A percentile compares a stretch with the other conserved stretches of the same genome.
phyloP scores from a whole-genome alignment of 1,140 invertebrate species.

The Drosophila bipectinata region DNA sequence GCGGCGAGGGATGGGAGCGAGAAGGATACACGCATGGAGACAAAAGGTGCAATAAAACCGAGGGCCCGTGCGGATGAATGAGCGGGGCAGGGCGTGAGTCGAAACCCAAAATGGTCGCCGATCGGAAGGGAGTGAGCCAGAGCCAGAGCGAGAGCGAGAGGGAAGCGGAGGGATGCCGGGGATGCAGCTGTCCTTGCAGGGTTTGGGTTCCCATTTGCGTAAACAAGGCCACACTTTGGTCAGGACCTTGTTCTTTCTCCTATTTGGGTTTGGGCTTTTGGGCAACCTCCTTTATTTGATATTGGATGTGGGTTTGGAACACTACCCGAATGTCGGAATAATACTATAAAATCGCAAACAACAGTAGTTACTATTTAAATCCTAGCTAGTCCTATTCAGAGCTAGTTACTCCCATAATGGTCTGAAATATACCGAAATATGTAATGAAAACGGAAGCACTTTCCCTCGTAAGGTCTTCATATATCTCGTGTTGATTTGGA shows the following conservation, averaged over 20 bases:
- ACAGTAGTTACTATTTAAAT: too few species aligned
- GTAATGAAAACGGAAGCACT: constrained; percentile 2
- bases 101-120: constrained; percentile 65
- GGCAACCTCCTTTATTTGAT: constrained; percentile 23
- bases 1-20: constrained; percentile 12
- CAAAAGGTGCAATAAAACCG: constrained; percentile 82
- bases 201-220: constrained; percentile 48
- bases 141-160: neutral
- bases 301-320: constrained; percentile 5
- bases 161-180: neutral
- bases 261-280: constrained; percentile 36
- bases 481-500: constrained; percentile 71
- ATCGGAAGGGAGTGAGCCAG: constrained; percentile 7
- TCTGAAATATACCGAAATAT: too few species aligned
- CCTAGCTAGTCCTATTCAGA: too few species aligned
- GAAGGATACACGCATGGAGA: constrained; percentile 17
- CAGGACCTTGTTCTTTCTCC: constrained; percentile 12
- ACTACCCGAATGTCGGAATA: neutral
- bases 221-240: constrained; percentile 61
- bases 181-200: constrained; percentile 34
- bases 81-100: constrained; percentile 66
- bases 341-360: too few species aligned
- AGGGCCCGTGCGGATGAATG: constrained; percentile 47
- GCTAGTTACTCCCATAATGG: too few species aligned
- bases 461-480: constrained; percentile 49